phyloP scores from a whole-genome alignment of 2,113 vertebrate species.

The Dromaius novaehollandiae region DNA sequence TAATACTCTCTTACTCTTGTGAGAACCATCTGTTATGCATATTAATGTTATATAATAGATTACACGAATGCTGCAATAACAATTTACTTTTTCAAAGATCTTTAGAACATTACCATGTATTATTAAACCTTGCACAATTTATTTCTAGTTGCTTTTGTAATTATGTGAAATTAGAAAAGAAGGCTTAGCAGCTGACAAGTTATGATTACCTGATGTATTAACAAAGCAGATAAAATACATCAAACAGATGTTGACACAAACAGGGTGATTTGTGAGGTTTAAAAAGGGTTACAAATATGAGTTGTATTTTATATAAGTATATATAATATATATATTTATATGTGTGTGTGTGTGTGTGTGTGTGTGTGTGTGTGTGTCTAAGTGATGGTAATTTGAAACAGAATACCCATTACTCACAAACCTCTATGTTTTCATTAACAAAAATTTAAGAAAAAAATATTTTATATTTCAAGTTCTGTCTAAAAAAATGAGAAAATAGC shows the following conservation, averaged over 20 bases:
- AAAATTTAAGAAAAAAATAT: background rate
- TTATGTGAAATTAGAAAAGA: conserved; percentile 54
- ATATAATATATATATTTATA: background rate
- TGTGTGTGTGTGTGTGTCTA: background rate
- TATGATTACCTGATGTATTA: conserved; percentile 51
- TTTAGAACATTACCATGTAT: conserved; percentile 62
- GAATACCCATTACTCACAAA: background rate
- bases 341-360: background rate
- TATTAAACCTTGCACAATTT: conserved; percentile 52
- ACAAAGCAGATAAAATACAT: conserved; percentile 61
- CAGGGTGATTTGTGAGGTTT: conserved; percentile 70
- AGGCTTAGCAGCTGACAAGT: conserved; percentile 14
- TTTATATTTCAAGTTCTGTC: background rate
- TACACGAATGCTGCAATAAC: conserved; percentile 52
- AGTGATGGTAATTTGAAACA: background rate
- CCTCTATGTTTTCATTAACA: background rate
- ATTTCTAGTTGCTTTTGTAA: conserved; percentile 57
- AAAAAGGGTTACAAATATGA: conserved; percentile 7
- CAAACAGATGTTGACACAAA: conserved; percentile 65
- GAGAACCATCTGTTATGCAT: conserved; percentile 68
- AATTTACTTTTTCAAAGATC: conserved; percentile 63
- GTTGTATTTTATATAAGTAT: background rate
- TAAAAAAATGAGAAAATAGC: background rate
- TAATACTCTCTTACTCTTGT: conserved; percentile 49
- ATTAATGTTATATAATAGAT: conserved; percentile 64